Evolutionary conservation across 2,113 vertebrate genomes (phyloP), one percentile per base, ranked within the genome.

Genomic region (Oreochromis aureus): DNA sequence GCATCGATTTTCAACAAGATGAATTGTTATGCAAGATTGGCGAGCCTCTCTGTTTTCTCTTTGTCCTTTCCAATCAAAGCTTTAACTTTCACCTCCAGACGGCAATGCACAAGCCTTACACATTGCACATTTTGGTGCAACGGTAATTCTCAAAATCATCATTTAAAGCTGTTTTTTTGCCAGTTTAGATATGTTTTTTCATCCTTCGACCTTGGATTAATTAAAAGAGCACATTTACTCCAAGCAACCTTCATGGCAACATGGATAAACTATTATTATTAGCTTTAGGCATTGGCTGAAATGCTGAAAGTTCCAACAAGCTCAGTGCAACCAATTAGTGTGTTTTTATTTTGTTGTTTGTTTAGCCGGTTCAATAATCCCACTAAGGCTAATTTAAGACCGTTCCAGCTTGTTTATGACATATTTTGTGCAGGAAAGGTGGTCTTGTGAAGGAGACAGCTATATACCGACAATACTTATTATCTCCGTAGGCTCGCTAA

Each of bases 1-100:
- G 82, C 89, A 94, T 92, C 12, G 84, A 95, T 93, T 93, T 92
- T 22, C 66, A 82, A 61, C 91, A 69, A 88, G 71, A 91, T 90
- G 12, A 90, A 95, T 92, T n/a, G 87, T 91, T 86, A 85, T 71
- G 56, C 82, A 86, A 86, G 88, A 91, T 89, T 87, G 82, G 73
- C 19, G 12, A 86, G 86, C 61, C 15, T 39, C 82, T 87, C 24
- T 32, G 61, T 88, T 91, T 80, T 87, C 39, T 71, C 46, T 79
- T 88, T 83, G 87, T 89, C 81, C 85, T 86, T 83, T 85, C 59
- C 66, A 89, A 86, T 92, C 86, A 91, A 56, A 85, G n/a, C 63
- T 66, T 87, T 56, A 58, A n/a, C 48, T 87, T 91, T 86, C 58
- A 87, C 71, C 90, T 89, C 80, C 39, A 86, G 56, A 56, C 36